These are phyloP conservation scores for Drosophila carrolli DNA, from an alignment of 1,140 invertebrate species.

Conservation along the genomic window DNA sequence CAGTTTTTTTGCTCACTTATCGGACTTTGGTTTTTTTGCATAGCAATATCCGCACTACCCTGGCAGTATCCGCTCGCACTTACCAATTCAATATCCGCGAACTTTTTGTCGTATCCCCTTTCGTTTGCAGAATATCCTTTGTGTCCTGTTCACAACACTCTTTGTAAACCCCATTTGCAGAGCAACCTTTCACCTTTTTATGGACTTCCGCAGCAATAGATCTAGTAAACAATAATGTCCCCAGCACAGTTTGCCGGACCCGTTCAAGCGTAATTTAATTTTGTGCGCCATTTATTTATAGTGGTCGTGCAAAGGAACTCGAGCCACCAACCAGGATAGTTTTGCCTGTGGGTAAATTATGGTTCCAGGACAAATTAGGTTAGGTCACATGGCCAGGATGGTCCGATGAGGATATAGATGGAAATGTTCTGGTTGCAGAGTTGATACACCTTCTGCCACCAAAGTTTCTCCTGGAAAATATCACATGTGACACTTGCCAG, in stretches of 20 bases:
- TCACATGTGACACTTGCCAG: not conserved
- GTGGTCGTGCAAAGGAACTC: conserved; percentile 37
- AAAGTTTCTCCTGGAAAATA: not conserved
- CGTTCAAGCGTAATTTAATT: conserved; percentile 78
- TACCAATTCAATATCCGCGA: conserved; percentile 17
- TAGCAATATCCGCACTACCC: conserved; percentile 20
- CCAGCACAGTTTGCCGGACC: conserved; percentile 18
- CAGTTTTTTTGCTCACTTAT: no score
- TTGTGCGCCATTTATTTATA: conserved; percentile 78
- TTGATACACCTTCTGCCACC: conserved; percentile 18
- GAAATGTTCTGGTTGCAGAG: not conserved
- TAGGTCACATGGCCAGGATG: conserved; percentile 33
- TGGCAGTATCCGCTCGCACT: conserved; percentile 8
- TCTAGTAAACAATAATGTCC: conserved; percentile 60
- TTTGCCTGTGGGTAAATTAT: conserved; percentile 53
- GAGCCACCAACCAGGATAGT: conserved; percentile 35
- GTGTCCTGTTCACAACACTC: not conserved
- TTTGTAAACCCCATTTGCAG: conserved; percentile 13
- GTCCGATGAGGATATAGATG: not conserved
- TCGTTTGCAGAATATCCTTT: conserved; percentile 1
- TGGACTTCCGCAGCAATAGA: conserved; percentile 75
- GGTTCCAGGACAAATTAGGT: conserved; percentile 48
- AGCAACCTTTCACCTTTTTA: conserved; percentile 52
- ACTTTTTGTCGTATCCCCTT: conserved; percentile 1
- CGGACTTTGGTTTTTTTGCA: not conserved